Evolutionary conservation across 2,888 invertebrate genomes (phyloP).

Genomic region (Oeneis ivallda): DNA sequence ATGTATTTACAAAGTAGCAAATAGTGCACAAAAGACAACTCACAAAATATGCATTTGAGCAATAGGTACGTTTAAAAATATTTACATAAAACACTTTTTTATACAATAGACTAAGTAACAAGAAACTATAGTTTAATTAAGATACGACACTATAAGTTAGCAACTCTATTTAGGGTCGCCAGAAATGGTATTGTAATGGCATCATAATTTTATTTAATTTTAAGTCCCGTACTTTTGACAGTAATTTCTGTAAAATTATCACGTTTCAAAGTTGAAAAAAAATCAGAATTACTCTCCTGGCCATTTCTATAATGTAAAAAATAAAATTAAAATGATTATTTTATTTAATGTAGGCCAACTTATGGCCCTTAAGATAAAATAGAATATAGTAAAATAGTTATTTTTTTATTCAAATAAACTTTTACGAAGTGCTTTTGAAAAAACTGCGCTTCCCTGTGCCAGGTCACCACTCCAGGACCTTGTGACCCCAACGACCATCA

Average conservation of each 20-base stretch:
- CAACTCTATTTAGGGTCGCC: conserved; percentile 16
- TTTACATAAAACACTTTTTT: conserved; percentile 71
- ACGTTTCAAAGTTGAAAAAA: neutral
- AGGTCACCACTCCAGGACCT: no score
- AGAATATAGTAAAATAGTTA: no score
- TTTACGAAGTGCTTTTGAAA: no score
- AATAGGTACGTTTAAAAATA: conserved; percentile 76
- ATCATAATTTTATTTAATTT: neutral
- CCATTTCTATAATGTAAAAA: no score
- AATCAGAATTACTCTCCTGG: neutral
- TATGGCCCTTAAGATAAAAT: no score
- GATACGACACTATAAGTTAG: conserved; percentile 10
- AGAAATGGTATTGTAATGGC: neutral
- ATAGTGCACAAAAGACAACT: conserved; percentile 80
- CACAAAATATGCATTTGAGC: conserved; percentile 82
- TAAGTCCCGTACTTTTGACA: neutral
- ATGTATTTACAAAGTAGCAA: conserved; percentile 77
- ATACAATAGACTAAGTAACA: conserved; percentile 50
- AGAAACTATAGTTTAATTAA: conserved; percentile 39
- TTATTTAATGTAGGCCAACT: no score
- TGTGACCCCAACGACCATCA: no score
- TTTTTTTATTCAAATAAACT: no score
- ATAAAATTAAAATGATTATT: no score
- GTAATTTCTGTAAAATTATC: neutral
- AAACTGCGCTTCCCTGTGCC: no score